Conservation (phyloP, 2,888 invertebrate species). For the Pandemis corylana region DNA sequence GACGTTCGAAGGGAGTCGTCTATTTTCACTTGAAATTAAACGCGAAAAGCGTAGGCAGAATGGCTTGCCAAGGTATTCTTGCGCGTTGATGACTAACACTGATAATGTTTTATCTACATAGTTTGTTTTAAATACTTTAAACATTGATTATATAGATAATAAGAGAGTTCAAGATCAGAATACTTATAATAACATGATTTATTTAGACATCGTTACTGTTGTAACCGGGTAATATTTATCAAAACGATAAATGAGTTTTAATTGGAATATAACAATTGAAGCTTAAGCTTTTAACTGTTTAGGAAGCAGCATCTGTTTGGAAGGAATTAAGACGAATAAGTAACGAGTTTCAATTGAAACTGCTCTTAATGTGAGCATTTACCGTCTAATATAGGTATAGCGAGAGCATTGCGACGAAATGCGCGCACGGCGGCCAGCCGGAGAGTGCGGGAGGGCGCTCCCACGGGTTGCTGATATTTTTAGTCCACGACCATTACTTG, state of each 20-base stretch:
- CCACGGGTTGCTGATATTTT: constrained; percentile 87
- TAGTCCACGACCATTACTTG: constrained; percentile 88
- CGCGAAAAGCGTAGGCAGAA: constrained; percentile 32
- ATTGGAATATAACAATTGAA: background rate
- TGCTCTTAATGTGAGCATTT: background rate
- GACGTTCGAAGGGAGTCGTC: constrained; percentile 30
- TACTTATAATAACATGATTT: background rate
- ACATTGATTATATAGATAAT: background rate
- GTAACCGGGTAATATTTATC: background rate
- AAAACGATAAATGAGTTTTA: background rate
- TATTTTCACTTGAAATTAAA: constrained; percentile 35
- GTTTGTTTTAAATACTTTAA: background rate
- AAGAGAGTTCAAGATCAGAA: background rate
- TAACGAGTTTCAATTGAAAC: background rate
- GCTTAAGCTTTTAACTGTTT: background rate
- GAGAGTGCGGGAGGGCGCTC: constrained; percentile 85
- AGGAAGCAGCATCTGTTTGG: background rate
- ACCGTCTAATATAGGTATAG: constrained; percentile 42
- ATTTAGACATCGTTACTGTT: background rate
- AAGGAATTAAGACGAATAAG: background rate
- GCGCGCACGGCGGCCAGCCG: constrained; percentile 76
- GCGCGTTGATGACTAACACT: constrained; percentile 31
- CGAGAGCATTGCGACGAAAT: constrained; percentile 76
- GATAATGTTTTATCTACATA: constrained; percentile 22
- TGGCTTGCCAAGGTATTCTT: constrained; percentile 29